phyloP scores from a whole-genome alignment of 2,113 vertebrate genomes.

The Suricata suricatta region DNA sequence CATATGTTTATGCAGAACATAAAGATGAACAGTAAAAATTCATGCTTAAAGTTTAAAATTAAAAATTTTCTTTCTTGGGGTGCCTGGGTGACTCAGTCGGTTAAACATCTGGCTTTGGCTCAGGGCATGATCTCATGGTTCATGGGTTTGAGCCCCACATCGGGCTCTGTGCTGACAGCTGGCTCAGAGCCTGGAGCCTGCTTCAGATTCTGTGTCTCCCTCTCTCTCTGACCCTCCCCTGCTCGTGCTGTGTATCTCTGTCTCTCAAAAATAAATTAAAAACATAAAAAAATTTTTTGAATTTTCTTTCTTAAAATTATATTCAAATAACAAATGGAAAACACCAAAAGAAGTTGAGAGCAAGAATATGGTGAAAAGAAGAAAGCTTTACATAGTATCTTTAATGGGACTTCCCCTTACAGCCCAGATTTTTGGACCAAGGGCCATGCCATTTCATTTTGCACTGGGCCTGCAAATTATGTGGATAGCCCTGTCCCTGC shows the following conservation, averaged over 20 bases:
- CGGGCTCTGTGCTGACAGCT: no score
- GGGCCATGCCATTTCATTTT: not conserved
- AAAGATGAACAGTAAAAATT: not conserved
- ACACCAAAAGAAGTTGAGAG: not conserved
- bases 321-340: not conserved
- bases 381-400: not conserved
- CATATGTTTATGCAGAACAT: not conserved
- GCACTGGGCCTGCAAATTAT: not conserved
- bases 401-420: not conserved
- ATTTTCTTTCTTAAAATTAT: not conserved
- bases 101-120: no score
- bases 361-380: not conserved
- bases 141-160: no score
- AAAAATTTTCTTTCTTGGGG: not conserved
- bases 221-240: no score
- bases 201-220: no score
- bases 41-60: not conserved
- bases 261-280: no score
- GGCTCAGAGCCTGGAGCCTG: no score
- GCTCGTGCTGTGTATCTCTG: no score
- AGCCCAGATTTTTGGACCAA: not conserved
- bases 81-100: no score
- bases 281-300: not conserved
- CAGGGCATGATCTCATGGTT: no score
- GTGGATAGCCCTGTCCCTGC: not conserved